These are phyloP conservation scores for Lycaon pictus DNA, from an alignment of 2,113 vertebrate genomes.

Conservation along the genomic window DNA sequence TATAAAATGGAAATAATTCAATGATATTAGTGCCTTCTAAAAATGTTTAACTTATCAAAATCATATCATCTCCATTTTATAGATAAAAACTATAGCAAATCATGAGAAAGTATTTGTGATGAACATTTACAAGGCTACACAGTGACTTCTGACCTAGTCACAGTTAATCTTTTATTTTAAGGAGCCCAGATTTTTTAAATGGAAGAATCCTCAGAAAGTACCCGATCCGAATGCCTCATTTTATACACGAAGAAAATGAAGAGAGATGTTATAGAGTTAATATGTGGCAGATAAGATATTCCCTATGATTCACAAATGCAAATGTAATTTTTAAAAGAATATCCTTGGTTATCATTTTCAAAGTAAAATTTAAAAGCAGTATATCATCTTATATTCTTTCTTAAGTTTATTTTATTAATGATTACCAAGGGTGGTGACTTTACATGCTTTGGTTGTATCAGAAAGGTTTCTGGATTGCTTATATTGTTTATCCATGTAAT, in stretches of 20 bases:
- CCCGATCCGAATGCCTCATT: not conserved
- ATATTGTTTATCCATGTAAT: not conserved
- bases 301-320: not conserved
- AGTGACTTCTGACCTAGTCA: not conserved
- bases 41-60: conserved; percentile 16
- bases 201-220: not conserved
- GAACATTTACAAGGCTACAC: not conserved
- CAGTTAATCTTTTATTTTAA: not conserved
- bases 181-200: not conserved
- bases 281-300: not conserved
- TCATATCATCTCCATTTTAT: not conserved
- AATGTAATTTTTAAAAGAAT: not conserved
- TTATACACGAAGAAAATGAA: not conserved
- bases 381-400: not conserved
- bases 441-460: not conserved
- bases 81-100: not conserved
- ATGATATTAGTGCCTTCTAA: not conserved
- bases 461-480: not conserved
- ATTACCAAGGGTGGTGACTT: not conserved
- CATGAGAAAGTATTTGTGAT: not conserved
- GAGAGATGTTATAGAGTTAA: not conserved
- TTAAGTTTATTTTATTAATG: not conserved
- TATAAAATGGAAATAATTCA: conserved; percentile 1
- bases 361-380: not conserved
- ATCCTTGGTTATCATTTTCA: not conserved